Percentiles rank a stretch among this genome's conserved stretches.
These are phyloP conservation scores for Drosophila maculinotata DNA, from an alignment of 2,888 invertebrate species.

Conservation along the genomic window DNA sequence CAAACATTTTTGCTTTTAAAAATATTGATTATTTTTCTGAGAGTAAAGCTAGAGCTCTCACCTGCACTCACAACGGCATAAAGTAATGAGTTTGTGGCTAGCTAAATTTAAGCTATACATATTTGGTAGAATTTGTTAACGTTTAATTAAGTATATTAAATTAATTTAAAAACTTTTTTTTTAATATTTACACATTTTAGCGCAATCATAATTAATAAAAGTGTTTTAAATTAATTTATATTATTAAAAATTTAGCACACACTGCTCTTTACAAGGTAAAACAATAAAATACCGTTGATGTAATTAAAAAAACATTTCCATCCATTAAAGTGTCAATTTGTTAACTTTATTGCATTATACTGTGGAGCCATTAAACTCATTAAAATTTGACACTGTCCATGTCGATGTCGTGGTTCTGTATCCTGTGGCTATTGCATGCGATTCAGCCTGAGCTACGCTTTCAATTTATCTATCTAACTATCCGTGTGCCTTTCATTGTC, in stretches of 20 bases:
- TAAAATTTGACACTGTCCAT: slow-evolving; percentile 64
- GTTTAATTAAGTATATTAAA: too few relatives aligned
- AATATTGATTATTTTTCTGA: slow-evolving; percentile 3
- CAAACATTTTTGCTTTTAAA: not conserved
- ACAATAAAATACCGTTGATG: slow-evolving; percentile 25
- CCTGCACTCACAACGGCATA: not conserved
- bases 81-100: not conserved
- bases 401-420: slow-evolving; percentile 24
- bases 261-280: not conserved
- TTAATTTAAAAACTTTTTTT: too few relatives aligned
- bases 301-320: slow-evolving; percentile 64
- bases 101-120: too few relatives aligned
- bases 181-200: too few relatives aligned
- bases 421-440: slow-evolving; percentile 9
- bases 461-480: slow-evolving; percentile 58
- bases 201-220: too few relatives aligned
- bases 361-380: slow-evolving; percentile 65
- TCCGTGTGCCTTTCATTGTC: slow-evolving; percentile 28
- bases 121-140: too few relatives aligned
- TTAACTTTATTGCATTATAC: slow-evolving; percentile 59
- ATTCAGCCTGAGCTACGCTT: slow-evolving; percentile 19
- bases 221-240: too few relatives aligned
- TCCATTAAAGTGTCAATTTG: slow-evolving; percentile 72
- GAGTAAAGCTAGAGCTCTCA: not conserved
- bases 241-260: not conserved